These are phyloP conservation scores for Neoseiulus cucumeris DNA, from an alignment of 1,140 invertebrate species.

Conservation along the genomic window DNA sequence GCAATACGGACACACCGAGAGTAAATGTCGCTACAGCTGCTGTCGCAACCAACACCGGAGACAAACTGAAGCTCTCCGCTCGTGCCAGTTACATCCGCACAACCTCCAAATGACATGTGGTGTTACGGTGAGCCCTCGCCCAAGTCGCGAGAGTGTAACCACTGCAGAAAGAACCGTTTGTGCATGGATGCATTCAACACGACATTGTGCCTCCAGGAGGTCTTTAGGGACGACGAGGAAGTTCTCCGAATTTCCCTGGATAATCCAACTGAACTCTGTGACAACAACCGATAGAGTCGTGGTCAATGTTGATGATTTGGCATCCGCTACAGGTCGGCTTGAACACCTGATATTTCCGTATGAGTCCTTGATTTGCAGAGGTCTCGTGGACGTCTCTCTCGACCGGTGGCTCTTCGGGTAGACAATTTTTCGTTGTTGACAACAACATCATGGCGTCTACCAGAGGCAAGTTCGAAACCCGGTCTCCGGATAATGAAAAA, in stretches of 20 bases:
- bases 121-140: not conserved
- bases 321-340: too few relatives aligned
- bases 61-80: too few relatives aligned
- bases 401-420: not conserved
- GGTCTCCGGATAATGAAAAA: conserved; percentile 55
- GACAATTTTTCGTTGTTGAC: not conserved
- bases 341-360: too few relatives aligned
- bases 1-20: conserved; percentile 25
- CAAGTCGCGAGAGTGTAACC: not conserved
- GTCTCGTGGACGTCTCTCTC: not conserved
- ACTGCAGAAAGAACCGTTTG: not conserved
- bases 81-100: not conserved
- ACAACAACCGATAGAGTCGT: too few relatives aligned
- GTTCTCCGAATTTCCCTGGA: too few relatives aligned
- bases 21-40: not conserved
- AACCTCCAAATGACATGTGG: conserved; percentile 1
- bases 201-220: too few relatives aligned
- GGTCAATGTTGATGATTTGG: too few relatives aligned
- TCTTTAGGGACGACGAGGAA: too few relatives aligned
- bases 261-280: too few relatives aligned
- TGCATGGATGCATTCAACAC: too few relatives aligned
- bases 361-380: not conserved
- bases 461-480: conserved; percentile 39
- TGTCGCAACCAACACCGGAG: too few relatives aligned
- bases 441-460: conserved; percentile 37